phyloP scores from a whole-genome alignment of 2,888 invertebrate genomes.

The Pachymerium ferrugineum region DNA sequence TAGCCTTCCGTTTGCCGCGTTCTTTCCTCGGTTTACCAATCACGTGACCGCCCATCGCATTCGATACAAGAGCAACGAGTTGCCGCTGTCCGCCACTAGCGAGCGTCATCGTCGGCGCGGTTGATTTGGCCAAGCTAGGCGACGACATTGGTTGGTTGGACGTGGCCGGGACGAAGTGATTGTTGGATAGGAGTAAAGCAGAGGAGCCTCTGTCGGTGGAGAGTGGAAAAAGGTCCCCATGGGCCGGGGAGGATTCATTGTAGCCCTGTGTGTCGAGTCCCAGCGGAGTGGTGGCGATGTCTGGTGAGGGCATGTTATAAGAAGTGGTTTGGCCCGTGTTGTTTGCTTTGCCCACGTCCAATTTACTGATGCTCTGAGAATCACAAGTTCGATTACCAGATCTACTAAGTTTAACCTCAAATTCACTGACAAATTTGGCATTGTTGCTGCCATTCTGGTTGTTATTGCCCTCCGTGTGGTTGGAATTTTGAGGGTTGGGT shows the following conservation, averaged over 20 bases:
- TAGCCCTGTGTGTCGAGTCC: constrained; percentile 33
- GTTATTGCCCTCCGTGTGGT: constrained; percentile 7
- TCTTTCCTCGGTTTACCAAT: constrained; percentile 38
- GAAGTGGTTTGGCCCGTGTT: not conserved
- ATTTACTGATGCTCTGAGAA: constrained; percentile 28
- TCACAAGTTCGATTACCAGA: constrained; percentile 28
- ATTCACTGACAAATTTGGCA: constrained; percentile 36
- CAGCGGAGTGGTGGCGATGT: constrained; percentile 28
- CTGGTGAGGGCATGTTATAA: constrained; percentile 32
- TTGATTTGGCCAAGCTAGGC: not conserved
- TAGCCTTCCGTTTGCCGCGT: constrained; percentile 39
- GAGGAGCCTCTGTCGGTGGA: constrained; percentile 22
- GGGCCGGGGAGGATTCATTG: constrained; percentile 32
- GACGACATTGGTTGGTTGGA: not conserved
- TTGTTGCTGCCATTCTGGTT: constrained; percentile 14
- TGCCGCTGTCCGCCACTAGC: not conserved
- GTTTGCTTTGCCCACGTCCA: constrained; percentile 30
- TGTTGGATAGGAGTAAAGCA: constrained; percentile 12
- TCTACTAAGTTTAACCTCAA: constrained; percentile 33
- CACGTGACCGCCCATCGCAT: not conserved
- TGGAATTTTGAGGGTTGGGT: constrained; percentile 31
- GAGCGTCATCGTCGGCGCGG: not conserved
- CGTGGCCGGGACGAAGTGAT: not conserved
- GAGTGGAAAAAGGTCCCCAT: constrained; percentile 36
- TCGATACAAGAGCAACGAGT: not conserved